A percentile compares a stretch with the other conserved stretches of the same genome.
Evolutionary conservation across 2,797 vertebrate genomes (phyloP).

Genomic region (Eidolon dupreanum): DNA sequence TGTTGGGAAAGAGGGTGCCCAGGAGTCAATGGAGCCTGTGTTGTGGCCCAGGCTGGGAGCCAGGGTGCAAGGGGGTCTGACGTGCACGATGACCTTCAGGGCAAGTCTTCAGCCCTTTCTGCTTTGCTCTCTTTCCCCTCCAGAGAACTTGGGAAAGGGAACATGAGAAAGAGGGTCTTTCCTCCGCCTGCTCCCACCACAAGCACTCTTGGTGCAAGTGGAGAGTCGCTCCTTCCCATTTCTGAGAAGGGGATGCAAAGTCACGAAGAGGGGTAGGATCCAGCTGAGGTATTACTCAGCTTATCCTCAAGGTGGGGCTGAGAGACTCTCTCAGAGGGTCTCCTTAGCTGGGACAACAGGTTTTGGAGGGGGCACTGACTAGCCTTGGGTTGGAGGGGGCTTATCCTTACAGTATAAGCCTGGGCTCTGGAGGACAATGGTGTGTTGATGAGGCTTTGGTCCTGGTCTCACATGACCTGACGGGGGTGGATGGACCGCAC

Average conservation of each 20-base stretch:
- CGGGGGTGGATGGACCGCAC: constrained; percentile 90
- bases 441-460: constrained; percentile 95
- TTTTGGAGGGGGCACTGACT: not conserved
- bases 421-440: constrained; percentile 90
- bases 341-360: not conserved
- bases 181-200: not conserved
- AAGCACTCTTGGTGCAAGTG: not conserved
- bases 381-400: not conserved
- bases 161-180: not conserved
- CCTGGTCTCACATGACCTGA: constrained; percentile 90
- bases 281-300: not conserved
- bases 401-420: not conserved
- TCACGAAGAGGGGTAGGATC: not conserved
- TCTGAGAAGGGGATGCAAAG: not conserved
- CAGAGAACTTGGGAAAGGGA: constrained; percentile 47
- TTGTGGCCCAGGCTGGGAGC: constrained; percentile 77
- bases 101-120: constrained; percentile 14
- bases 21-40: constrained; percentile 79
- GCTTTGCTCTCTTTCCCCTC: constrained; percentile 13
- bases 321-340: not conserved
- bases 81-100: constrained; percentile 77
- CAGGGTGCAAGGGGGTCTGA: constrained; percentile 71
- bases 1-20: constrained; percentile 62
- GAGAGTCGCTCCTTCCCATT: not conserved
- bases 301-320: not conserved